phyloP scores from a whole-genome alignment of 2,113 vertebrate species.

The Microtus richardsoni region DNA sequence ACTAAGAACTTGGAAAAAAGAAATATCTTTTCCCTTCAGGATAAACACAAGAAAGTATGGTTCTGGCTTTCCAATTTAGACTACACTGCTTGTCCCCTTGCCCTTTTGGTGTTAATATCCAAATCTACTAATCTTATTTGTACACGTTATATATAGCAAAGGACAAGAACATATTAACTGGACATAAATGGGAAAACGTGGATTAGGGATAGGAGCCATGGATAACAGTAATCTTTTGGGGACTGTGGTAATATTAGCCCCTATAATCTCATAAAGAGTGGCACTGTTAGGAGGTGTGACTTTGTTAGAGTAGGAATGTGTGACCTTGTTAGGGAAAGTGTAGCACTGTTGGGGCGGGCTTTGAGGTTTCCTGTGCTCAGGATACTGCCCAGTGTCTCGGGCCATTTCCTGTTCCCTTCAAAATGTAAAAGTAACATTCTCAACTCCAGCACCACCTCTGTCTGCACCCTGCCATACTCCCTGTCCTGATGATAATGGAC shows the following conservation, averaged over 20 bases:
- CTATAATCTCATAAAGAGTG: too few species aligned
- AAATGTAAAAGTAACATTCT: background rate
- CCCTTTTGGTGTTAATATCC: background rate
- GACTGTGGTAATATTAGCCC: too few species aligned
- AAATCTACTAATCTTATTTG: slow-evolving; percentile 7
- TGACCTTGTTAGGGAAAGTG: too few species aligned
- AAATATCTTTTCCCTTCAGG: background rate
- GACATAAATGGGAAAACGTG: background rate
- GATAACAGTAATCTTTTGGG: too few species aligned
- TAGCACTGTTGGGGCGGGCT: too few species aligned
- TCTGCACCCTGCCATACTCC: background rate
- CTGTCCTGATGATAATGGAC: background rate
- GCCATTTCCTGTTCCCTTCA: background rate
- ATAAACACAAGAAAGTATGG: background rate
- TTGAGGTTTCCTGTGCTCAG: too few species aligned
- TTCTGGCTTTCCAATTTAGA: background rate
- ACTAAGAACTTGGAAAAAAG: background rate
- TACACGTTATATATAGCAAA: background rate
- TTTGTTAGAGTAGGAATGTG: too few species aligned
- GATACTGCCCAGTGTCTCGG: too few species aligned
- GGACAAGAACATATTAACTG: background rate
- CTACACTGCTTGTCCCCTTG: background rate
- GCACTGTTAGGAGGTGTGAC: too few species aligned
- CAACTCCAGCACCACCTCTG: background rate
- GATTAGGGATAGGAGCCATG: background rate